Conservation (phyloP, 2,888 invertebrate genomes). For the Cyclophora punctaria region DNA sequence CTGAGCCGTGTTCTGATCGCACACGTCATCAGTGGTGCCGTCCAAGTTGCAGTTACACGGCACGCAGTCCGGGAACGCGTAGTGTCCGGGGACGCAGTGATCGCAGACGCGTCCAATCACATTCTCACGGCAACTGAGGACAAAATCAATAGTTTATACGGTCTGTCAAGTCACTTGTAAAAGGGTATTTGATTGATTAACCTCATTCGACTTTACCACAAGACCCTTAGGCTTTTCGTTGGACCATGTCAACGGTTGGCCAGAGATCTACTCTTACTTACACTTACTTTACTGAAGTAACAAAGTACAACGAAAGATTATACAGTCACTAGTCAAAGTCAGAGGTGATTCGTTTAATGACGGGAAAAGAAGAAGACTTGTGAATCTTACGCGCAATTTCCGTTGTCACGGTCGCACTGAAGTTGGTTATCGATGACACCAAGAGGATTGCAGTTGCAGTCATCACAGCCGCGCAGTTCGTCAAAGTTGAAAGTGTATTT, state of each 20-base stretch:
- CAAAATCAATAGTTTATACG: too few relatives aligned
- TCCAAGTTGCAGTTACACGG: conserved; percentile 86
- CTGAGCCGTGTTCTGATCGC: conserved; percentile 84
- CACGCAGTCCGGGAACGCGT: conserved; percentile 91
- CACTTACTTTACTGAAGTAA: too few relatives aligned
- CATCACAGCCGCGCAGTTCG: conserved; percentile 95
- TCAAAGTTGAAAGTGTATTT: conserved; percentile 94
- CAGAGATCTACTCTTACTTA: too few relatives aligned
- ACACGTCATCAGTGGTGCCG: conserved; percentile 91
- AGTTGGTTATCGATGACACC: conserved; percentile 85
- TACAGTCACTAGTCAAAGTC: too few relatives aligned
- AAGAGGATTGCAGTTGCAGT: conserved; percentile 90
- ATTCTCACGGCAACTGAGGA: conserved; percentile 83
- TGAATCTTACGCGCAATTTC: conserved; percentile 83
- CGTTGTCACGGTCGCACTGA: conserved; percentile 91
- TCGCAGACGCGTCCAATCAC: conserved; percentile 94
- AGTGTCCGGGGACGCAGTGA: conserved; percentile 87
- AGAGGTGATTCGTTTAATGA: too few relatives aligned
- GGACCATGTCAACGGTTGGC: too few relatives aligned
- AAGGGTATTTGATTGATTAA: too few relatives aligned
- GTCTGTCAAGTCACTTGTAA: too few relatives aligned
- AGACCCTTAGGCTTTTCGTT: too few relatives aligned
- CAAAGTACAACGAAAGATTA: too few relatives aligned
- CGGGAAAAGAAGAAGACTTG: too few relatives aligned
- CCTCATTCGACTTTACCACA: too few relatives aligned